Base-by-base conservation (phyloP, 1,140 invertebrate genomes). In the Stegodyphus dumicola region DNA sequence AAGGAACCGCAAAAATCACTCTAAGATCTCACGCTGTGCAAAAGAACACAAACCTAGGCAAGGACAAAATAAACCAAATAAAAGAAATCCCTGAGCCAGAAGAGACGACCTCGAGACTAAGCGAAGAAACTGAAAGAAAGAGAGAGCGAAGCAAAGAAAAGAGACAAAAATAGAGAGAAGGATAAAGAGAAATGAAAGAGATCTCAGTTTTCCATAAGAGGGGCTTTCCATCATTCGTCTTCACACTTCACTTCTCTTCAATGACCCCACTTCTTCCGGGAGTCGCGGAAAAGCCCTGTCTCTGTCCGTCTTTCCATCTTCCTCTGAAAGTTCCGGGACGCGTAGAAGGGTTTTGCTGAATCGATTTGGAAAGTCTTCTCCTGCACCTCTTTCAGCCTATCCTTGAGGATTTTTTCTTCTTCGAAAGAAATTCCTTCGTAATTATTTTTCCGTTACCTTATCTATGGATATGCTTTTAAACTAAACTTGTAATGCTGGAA, bases 181-280 rank as follows among this genome's bases (percentile, higher is more conserved):
- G 51, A 9, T 18, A 53, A 15, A 53, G 54, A 53, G 54, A 56
- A 17, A 53, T 54, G 54, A 56, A 49, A 75, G 73, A 75, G 73
- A 75, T 75, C 73, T 64, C 73, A 75, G 73, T 75, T 75, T 75
- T 75, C 73, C 73, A 75, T 75, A 75, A 75, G 73, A 75, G 73
- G 54, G 73, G 73, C 73, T 75, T 75, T 75, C 73, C 73, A 75
- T 75, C 73, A 56, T 64, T 53, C 52, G 73, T 75, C 73, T 75
- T 75, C 56, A 75, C 73, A 54, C 73, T 75, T 75, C 54, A 60
- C 73, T 75, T 60, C 73, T 51, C 73, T 75, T 60, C 52, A 75
- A 60, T 75, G 73, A 56, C 33, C 54, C 54, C 73, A 75, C 52
- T 60, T 75, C 73, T 75, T 75, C 73, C 73, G 54, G 73, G 18